phyloP scores from a whole-genome alignment of 2,113 vertebrate species.

The Pontoporia blainvillei region DNA sequence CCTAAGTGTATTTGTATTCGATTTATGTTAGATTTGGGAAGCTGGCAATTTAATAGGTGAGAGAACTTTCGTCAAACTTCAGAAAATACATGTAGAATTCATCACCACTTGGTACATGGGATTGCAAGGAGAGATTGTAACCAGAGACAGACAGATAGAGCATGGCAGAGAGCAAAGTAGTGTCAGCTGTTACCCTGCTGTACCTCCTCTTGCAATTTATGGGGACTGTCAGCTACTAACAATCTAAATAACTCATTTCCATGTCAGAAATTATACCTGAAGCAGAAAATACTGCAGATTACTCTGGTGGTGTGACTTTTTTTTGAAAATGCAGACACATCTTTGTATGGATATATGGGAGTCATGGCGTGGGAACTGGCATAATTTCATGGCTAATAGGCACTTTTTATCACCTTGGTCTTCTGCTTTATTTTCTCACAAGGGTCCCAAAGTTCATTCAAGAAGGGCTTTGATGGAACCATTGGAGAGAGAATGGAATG shows the following conservation, averaged over 20 bases:
- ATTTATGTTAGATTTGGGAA: constrained; percentile 54
- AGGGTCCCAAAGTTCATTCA: neutral
- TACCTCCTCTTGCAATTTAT: constrained; percentile 22
- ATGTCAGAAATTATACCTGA: constrained; percentile 47
- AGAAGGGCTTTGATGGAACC: neutral
- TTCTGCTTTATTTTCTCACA: neutral
- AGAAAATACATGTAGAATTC: constrained; percentile 44
- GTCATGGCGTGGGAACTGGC: neutral
- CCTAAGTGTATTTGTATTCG: constrained; percentile 22
- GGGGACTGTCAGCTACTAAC: constrained; percentile 30
- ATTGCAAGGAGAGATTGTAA: neutral
- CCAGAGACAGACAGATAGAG: neutral
- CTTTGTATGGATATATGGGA: neutral
- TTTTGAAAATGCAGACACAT: neutral
- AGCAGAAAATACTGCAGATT: constrained; percentile 44
- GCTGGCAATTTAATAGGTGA: constrained; percentile 22
- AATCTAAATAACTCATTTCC: constrained; percentile 46
- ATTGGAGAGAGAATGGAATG: neutral
- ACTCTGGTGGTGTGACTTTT: neutral
- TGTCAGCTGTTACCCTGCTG: neutral
- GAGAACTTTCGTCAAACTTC: constrained; percentile 49
- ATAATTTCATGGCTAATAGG: neutral
- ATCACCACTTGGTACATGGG: neutral
- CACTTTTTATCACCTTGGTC: neutral
- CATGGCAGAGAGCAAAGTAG: neutral